Evolutionary conservation across 2,797 vertebrate genomes (phyloP), one percentile per base, ranked within the genome.

Genomic region (Prunella strophiata): DNA sequence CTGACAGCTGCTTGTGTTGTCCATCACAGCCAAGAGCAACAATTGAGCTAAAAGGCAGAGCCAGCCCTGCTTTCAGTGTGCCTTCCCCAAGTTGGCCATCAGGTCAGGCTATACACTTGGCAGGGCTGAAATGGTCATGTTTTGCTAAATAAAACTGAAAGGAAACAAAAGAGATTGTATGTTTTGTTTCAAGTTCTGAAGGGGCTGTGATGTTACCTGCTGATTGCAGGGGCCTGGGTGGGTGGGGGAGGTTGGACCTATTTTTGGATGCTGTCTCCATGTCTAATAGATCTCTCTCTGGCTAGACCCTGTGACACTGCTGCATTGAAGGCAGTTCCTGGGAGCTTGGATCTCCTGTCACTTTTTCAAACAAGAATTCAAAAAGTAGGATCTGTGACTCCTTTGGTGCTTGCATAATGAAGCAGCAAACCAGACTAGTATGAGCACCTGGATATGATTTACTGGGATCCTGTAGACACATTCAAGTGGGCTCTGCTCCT

Each of bases 111-210:
- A 34, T 84, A 54, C 88, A 75, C 77, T 95, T 75, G 73, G 85
- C 83, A 94, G 91, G 93, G 94, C 81, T 93, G 71, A 84, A 92
- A 50, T 14, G 6, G 50, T 89, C 0, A 0, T 3, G 5, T 89
- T 97, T 94, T 92, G 76, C 82, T 93, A 90, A 97, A 97, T 97
- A 97, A 97, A 97, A 89, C 74, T 75, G 87, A 95, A 96, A 52
- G 86, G 65, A 78, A 94, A 93, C 73, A 75, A 74, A 89, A 85
- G 57, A 84, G 32, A 63, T 38, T 88, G 20, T 65, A 36, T 52
- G 47, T 78, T 91, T 96, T 85, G 26, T 82, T 96, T 92, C 50
- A 78, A 25, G 36, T 78, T 82, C 40, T 36, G 51, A 89, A 88
- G 55, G 50, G 51, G 47, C 38, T 85, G 29, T 1, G 1, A 42